Evolutionary conservation across 1,140 invertebrate species (phyloP), one percentile per base, ranked within the genome.

Genomic region (Drosophila sulfurigaster): DNA sequence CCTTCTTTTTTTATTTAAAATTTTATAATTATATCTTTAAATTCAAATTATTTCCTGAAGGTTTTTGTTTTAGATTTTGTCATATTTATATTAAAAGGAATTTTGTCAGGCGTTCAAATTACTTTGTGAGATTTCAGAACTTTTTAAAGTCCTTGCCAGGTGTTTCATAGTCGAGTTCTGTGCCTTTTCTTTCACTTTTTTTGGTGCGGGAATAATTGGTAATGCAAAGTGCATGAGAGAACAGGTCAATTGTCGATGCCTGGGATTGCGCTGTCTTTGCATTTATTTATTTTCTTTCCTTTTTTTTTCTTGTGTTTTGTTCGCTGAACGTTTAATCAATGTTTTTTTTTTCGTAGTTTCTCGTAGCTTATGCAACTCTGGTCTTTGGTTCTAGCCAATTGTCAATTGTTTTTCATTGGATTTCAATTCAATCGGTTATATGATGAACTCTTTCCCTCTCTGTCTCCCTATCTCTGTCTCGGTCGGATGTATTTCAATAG

Each of bases 151-250:
- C 20, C 3, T 3, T 20, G 20, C 0, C 20, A 20, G 41, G 41
- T 43, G n/a, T n/a, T 4, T 43, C 41, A 13, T 7, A 43, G 41
- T 56, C 52, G n/a, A 10, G 30, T 54, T 54, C 28, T 10, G 7
- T 35, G 11, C 13, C 32, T 43, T 32, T 5, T 25, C 38, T 45
- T 54, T 32, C 4, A n/a, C 30, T 6, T 46, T 32, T 65, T 43
- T 66, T 48, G 25, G 56, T 70, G 66, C 41, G n/a, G n/a, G 11
- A 43, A 43, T 85, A 87, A 87, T 87, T 87, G 82, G 79, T 87
- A 87, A 87, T 87, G 82, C 79, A 82, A 87, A 87, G 82, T 87
- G 82, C 79, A 86, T 81, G 67, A 51, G n/a, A 62, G 30, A 10
- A 54, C 66, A 71, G 73, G 57, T 59, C 64, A 62, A 66, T 51